Evolutionary conservation across 2,888 invertebrate species (phyloP), one percentile per base, ranked within the genome.

Genomic region (Leptopterna dolabrata): DNA sequence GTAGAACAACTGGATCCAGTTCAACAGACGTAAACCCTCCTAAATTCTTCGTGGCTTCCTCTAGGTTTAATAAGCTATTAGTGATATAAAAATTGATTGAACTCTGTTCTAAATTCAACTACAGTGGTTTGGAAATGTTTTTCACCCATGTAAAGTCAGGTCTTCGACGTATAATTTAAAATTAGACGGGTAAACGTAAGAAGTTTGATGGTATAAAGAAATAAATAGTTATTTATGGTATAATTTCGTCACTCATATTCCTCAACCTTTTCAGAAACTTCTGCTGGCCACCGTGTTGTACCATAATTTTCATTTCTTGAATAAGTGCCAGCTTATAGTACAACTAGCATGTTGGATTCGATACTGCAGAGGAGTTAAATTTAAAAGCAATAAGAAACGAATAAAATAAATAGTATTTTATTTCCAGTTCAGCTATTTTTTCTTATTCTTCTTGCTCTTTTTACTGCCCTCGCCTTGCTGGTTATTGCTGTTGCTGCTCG

Each of bases 361-460:
- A 4, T 7, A 7, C 36, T 4, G 36, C 7, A 36, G 36, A 36
- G 36, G 36, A 4, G n/a, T 36, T 36, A 36, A 36, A 36, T 47
- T 7, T 47, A 13, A 3, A 47, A 13, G 14, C 47, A 47, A 47
- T 14, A 47, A 47, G 16, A 47, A 47, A 16, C 13, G 55, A 63
- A 63, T 27, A 63, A 63, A 24, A 63, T 63, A 63, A 63, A 63
- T 73, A 41, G 45, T 76, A 78, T 45, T 78, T 41, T 41, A 41
- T 78, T 78, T 4, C 14, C 43, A 45, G 0, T 2, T 73, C 27
- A 73, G n/a, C 41, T 19, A 24, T 55, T 43, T 55, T 41, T 83
- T 83, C 14, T 85, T 85, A 27, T 85, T 85, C 13, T 85, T 85
- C 24, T 85, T 76, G 27, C 43, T 85, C 47, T 76, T 76, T n/a